Base-by-base conservation (phyloP, 2,113 vertebrate species). In the Perca flavescens region DNA sequence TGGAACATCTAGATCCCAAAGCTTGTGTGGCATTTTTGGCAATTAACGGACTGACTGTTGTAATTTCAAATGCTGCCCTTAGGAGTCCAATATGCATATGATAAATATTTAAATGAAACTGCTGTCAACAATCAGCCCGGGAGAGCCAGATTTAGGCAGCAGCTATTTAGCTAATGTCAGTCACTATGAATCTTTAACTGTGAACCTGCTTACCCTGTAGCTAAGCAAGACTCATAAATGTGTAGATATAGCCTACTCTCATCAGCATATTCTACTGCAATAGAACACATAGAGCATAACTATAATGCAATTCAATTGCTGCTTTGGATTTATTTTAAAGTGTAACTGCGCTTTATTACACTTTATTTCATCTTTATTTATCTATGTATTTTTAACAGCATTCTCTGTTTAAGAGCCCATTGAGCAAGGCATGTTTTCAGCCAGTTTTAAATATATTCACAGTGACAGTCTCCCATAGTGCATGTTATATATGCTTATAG, bases 51-150 rank as follows among this genome's bases (percentile, higher is more conserved):
- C 88, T 83, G 89, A 90, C 86, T 92, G 89, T 91, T 94, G 88
- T 94, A 92, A 93, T 95, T 95, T 93, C 85, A 91, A 88, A 91
- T 82, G 71, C 87, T 90, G 89, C 91, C 94, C 94, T 94, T 92
- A 83, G 77, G 93, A 91, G 81, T 90, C 81, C 86, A 91, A 94
- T 94, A 89, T 93, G 93, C 89, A 93, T 87, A 86, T 91, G 86
- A 92, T 95, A 93, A 95, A 95, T 94, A 94, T 95, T 95, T 94
- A 94, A 95, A 94, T 90, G 78, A 79, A 88, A 88, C 77, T 72
- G 86, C 87, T 89, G 90, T 93, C 90, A 92, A 92, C 89, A 89
- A 90, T 89, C 87, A 92, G 87, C 72, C 63, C 63, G 70, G 25
- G 79, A 89, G 77, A 89, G 86, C 50, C 78, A 81, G 85, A 80